A percentile compares a stretch with the other conserved stretches of the same genome.
These are phyloP conservation scores for Donacobius atricapilla DNA, from an alignment of 2,113 vertebrate genomes.

Conservation along the genomic window DNA sequence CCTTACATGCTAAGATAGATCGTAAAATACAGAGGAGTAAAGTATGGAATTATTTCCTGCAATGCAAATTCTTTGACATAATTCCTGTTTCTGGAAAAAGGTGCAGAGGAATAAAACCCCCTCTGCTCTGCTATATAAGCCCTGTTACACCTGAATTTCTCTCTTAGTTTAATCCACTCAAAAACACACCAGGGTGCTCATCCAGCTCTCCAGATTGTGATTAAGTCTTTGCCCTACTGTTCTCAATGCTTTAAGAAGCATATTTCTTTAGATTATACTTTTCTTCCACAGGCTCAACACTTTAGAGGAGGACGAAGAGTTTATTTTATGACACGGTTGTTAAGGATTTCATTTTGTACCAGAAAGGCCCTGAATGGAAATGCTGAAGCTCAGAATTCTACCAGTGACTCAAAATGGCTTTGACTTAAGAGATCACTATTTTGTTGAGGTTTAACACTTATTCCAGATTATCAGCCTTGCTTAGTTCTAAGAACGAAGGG, in stretches of 20 bases:
- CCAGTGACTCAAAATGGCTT: background rate
- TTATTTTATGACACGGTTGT: background rate
- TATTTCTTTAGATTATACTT: background rate
- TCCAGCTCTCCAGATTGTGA: background rate
- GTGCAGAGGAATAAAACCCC: background rate
- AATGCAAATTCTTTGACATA: background rate
- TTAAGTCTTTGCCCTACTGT: background rate
- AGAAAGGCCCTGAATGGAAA: background rate
- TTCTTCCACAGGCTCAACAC: background rate
- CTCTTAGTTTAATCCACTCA: background rate
- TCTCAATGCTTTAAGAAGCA: background rate
- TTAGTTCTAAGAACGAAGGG: background rate
- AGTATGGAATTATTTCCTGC: background rate
- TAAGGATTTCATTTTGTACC: background rate
- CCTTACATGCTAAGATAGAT: background rate
- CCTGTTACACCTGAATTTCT: background rate
- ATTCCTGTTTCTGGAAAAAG: background rate
- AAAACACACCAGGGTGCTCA: background rate
- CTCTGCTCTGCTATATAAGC: background rate
- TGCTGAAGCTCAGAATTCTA: background rate
- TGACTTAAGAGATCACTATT: background rate
- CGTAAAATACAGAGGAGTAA: background rate
- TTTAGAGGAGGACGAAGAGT: background rate
- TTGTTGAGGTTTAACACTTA: background rate
- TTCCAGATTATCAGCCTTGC: background rate